Evolutionary conservation across 1,140 invertebrate species (phyloP).

Genomic region (Drosophila arizonae): DNA sequence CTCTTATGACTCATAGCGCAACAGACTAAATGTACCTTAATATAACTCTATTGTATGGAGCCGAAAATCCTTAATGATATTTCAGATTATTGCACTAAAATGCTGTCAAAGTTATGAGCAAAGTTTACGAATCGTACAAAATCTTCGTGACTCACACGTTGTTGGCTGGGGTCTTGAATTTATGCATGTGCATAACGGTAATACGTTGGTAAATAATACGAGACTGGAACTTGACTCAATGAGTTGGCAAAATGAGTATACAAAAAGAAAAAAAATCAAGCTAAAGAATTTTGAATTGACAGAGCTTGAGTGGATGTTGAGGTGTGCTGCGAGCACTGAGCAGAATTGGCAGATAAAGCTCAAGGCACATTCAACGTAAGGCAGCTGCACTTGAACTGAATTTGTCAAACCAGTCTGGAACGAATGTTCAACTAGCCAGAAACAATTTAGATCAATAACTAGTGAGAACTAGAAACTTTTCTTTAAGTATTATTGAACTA

Average conservation of each 20-base stretch:
- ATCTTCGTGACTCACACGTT: conserved; percentile 13
- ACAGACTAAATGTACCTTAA: conserved; percentile 13
- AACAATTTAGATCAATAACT: neutral
- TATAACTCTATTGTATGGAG: neutral
- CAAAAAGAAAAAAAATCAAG: neutral
- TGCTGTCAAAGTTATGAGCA: neutral
- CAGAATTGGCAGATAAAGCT: neutral
- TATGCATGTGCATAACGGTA: conserved; percentile 44
- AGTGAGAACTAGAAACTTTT: too few species aligned
- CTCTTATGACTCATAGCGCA: conserved; percentile 51
- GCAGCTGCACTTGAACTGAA: too few species aligned
- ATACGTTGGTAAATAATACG: conserved; percentile 25
- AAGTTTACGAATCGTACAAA: neutral
- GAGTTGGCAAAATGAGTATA: conserved; percentile 24
- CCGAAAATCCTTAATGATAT: neutral
- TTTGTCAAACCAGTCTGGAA: too few species aligned
- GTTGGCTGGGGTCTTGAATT: conserved; percentile 1
- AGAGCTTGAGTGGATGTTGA: conserved; percentile 7
- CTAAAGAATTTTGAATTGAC: conserved; percentile 25
- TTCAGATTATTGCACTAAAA: neutral
- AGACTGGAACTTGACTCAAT: conserved; percentile 34
- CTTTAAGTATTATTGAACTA: too few species aligned
- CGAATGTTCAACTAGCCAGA: neutral
- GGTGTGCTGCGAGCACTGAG: neutral
- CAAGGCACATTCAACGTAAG: neutral